Percentiles rank a stretch among this genome's conserved stretches.
Evolutionary conservation across 2,113 vertebrate species (phyloP).

Genomic region (Coracopsis vasa): DNA sequence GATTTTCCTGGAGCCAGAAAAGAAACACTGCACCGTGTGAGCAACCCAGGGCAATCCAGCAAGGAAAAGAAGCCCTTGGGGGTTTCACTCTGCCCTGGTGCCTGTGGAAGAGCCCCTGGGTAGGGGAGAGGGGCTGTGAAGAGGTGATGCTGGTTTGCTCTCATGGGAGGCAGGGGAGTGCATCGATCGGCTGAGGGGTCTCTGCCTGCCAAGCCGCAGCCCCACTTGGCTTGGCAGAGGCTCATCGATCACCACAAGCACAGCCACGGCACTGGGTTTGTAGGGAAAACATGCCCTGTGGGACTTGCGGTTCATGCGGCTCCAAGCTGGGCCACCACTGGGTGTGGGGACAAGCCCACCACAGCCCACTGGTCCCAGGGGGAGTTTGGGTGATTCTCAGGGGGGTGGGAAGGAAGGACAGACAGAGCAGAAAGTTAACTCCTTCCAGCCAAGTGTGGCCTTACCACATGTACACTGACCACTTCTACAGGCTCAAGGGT

Average conservation of each 20-base stretch:
- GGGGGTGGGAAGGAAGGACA: neutral
- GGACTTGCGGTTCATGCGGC: neutral
- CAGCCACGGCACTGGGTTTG: neutral
- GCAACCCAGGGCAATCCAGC: neutral
- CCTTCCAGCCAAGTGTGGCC: neutral
- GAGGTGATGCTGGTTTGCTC: rapidly evolving
- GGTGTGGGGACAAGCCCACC: neutral
- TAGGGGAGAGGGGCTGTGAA: rapidly evolving
- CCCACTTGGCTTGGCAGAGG: neutral
- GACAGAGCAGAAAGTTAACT: neutral
- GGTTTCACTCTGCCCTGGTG: neutral
- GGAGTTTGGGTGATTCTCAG: neutral
- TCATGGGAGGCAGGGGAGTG: rapidly evolving
- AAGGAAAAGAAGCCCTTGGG: neutral
- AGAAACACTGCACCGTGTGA: neutral
- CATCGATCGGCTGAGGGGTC: neutral
- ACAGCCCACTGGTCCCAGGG: neutral
- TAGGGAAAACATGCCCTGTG: neutral
- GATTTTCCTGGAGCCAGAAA: neutral
- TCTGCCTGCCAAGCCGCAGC: conserved; percentile 33
- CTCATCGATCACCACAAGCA: neutral
- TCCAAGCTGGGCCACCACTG: neutral
- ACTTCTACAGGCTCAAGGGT: neutral
- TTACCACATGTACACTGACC: rapidly evolving
- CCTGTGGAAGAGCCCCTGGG: rapidly evolving